A percentile compares a stretch with the other conserved stretches of the same genome.
These are phyloP conservation scores for Lypha dubia DNA, from an alignment of 2,888 invertebrate species.

Conservation along the genomic window DNA sequence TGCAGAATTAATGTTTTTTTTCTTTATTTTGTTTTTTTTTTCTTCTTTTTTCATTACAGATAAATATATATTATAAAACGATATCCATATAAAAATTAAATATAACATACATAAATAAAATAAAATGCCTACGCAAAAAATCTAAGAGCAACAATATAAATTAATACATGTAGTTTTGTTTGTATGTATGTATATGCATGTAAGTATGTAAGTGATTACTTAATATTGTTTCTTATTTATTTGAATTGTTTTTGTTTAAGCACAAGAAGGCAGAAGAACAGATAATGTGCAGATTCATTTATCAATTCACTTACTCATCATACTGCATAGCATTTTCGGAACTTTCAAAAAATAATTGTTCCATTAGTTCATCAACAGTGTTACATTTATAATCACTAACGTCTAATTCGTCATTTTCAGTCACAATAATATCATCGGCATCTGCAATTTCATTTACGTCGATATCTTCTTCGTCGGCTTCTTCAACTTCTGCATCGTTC, in stretches of 20 bases:
- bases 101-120: constrained; percentile 50
- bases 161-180: constrained; percentile 50
- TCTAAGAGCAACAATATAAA: constrained; percentile 56
- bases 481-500: constrained; percentile 35
- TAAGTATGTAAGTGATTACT: constrained; percentile 39
- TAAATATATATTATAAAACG: constrained; percentile 56
- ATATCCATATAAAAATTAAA: constrained; percentile 66
- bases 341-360: constrained; percentile 65
- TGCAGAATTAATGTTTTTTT: no score
- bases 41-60: constrained; percentile 31
- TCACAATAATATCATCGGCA: constrained; percentile 51
- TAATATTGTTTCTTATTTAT: constrained; percentile 48
- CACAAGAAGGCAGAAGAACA: constrained; percentile 67
- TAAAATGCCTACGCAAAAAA: constrained; percentile 53
- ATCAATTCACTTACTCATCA: constrained; percentile 58
- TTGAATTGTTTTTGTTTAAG: constrained; percentile 53
- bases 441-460: no score
- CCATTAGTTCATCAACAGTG: constrained; percentile 70
- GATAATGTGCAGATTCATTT: constrained; percentile 56
- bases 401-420: constrained; percentile 58
- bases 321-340: constrained; percentile 66
- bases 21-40: no score
- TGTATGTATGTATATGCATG: constrained; percentile 38
- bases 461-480: constrained; percentile 48
- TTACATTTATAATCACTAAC: constrained; percentile 69